Base-by-base conservation (phyloP, 2,888 invertebrate genomes). In the Ptycholaimellus sp. region DNA sequence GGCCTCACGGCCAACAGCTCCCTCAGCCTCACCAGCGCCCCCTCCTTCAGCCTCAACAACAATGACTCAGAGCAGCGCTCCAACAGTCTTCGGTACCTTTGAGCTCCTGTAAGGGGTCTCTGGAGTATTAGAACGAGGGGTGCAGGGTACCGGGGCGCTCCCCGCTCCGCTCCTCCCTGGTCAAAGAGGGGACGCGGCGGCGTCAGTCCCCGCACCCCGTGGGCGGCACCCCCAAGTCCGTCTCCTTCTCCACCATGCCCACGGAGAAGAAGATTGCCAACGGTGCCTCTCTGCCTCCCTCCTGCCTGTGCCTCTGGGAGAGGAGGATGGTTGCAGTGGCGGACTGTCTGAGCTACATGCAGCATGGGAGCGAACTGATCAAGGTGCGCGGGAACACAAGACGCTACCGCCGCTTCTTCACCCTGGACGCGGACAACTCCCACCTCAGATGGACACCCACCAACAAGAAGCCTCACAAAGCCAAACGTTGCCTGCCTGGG, bases 371-470 rank as follows among this genome's bases (percentile, higher is more conserved):
- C 44, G 67, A 66, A 47, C 54, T 70, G 44, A 59, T 68, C 35
- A 69, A 69, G 52, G 60, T 69, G 2, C 58, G 68, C 6, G 62
- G 67, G 34, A 68, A 66, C 50, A 63, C 65, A 37, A 58, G 69
- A 1, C 68, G 68, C 45, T 70, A 69, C 46, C 61, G 66, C 41
- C 56, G 69, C n/a, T 62, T 63, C 44, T 69, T 67, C 51, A 58
- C 61, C 38, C 57, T 69, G 20, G 64, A 66, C 44, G 58, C 62
- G 21, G 68, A 69, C 47, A 54, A 66, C 42, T 61, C 63, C 2
- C 62, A 65, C 44, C 60, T 69, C 14, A 55, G 67, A 36, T 69
- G 69, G 69, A 62, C 66, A 30, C 69, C 69, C 5, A 67, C 68
- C 2, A 64, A 65, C 38, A 70, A 70, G 53, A 69, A 69, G 48